phyloP scores from a whole-genome alignment of 2,888 invertebrate species.

The Cryptosula pallasiana region DNA sequence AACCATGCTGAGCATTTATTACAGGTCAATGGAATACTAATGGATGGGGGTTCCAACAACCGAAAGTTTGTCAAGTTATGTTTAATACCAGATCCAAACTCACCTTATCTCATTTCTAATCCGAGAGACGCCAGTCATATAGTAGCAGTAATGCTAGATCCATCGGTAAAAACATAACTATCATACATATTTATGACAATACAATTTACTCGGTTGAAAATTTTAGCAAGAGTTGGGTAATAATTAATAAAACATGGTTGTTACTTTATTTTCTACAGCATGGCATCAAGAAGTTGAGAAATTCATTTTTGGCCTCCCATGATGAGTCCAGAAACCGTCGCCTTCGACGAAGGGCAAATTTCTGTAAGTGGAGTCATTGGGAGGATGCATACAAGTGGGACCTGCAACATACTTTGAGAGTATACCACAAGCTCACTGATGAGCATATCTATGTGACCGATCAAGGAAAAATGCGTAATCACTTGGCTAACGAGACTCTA shows the following conservation, averaged over 20 bases:
- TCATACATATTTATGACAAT: no score
- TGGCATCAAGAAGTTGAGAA: neutral
- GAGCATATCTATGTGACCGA: neutral
- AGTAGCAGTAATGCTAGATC: neutral
- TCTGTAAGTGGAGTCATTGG: neutral
- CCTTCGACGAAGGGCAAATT: neutral
- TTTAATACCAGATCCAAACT: neutral
- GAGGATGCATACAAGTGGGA: neutral
- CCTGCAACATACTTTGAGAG: neutral
- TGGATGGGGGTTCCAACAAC: neutral
- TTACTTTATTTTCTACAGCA: neutral
- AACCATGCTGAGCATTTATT: neutral
- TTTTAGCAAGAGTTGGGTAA: no score
- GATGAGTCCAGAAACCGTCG: neutral
- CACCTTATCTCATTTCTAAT: neutral
- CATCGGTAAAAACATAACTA: neutral
- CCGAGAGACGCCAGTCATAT: neutral
- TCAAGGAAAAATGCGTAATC: neutral
- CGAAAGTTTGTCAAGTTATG: neutral
- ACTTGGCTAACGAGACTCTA: neutral
- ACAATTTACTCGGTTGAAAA: no score
- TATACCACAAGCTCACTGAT: neutral
- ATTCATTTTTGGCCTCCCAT: neutral
- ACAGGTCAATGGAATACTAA: neutral
- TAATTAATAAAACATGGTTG: no score